phyloP scores from a whole-genome alignment of 2,113 vertebrate genomes.

The Tragelaphus strepsiceros region DNA sequence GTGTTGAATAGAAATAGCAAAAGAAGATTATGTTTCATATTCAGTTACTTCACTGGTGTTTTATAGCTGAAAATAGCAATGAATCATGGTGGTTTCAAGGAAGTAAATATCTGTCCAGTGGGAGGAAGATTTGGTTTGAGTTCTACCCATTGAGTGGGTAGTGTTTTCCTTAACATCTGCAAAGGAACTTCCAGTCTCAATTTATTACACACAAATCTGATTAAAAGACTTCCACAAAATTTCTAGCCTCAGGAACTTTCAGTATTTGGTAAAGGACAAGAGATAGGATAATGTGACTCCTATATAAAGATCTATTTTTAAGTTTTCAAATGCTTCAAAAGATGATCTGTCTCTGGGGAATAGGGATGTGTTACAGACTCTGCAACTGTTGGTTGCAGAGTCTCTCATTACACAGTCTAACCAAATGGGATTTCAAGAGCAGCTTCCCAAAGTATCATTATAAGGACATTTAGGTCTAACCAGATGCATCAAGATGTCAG shows the following conservation, averaged over 20 bases:
- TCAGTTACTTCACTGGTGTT: neutral
- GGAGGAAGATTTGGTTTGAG: slow-evolving; percentile 2
- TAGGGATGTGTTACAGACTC: neutral
- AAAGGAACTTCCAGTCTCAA: neutral
- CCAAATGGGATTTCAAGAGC: slow-evolving; percentile 53
- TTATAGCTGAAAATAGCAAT: slow-evolving; percentile 9
- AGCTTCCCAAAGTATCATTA: slow-evolving; percentile 55
- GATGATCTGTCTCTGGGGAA: slow-evolving; percentile 50
- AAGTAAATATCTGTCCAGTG: neutral
- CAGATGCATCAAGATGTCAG: slow-evolving; percentile 54
- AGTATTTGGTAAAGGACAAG: slow-evolving; percentile 4
- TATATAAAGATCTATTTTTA: slow-evolving; percentile 43
- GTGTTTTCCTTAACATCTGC: neutral
- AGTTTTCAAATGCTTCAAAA: slow-evolving; percentile 49
- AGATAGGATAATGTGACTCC: neutral
- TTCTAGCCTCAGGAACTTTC: neutral
- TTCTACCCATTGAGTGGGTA: neutral
- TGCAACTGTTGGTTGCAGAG: neutral
- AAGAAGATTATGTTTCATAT: neutral
- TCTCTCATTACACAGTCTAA: neutral
- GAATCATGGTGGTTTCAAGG: neutral
- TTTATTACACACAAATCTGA: neutral
- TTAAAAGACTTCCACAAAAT: neutral
- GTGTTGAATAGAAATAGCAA: neutral
- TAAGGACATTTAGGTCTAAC: slow-evolving; percentile 49